phyloP scores from a whole-genome alignment of 2,797 vertebrate genomes.

The Scolopax rusticola region DNA sequence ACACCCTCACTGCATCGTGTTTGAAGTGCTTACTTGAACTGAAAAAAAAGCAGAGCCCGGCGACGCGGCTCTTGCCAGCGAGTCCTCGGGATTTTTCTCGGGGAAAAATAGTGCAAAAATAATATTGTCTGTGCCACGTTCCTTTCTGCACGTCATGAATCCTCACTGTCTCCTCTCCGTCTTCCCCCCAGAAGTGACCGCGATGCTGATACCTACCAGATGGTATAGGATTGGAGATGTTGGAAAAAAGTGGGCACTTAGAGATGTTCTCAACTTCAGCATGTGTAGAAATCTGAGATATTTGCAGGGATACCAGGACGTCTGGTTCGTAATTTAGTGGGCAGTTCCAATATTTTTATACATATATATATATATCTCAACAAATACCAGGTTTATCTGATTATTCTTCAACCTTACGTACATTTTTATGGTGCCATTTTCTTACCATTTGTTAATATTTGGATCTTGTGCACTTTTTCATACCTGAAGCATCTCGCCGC shows the following conservation, averaged over 20 bases:
- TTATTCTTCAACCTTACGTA: not conserved
- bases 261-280: not conserved
- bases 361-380: not conserved
- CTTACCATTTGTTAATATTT: not conserved
- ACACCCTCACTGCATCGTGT: not conserved
- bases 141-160: not conserved
- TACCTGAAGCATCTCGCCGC: not conserved
- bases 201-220: not conserved
- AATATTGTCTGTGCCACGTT: not conserved
- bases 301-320: not conserved
- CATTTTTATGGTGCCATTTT: not conserved
- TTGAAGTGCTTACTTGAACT: conserved; percentile 15
- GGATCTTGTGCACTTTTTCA: not conserved
- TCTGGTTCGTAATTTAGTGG: not conserved
- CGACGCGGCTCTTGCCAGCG: not conserved
- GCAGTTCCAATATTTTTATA: not conserved
- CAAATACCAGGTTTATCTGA: not conserved
- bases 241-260: not conserved
- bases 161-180: not conserved
- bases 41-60: not conserved
- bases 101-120: not conserved
- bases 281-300: not conserved
- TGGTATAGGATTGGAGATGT: not conserved
- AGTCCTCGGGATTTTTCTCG: not conserved
- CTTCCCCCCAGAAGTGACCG: not conserved